Conservation (phyloP, 2,797 vertebrate species). For the Macroramphosus scolopax region DNA sequence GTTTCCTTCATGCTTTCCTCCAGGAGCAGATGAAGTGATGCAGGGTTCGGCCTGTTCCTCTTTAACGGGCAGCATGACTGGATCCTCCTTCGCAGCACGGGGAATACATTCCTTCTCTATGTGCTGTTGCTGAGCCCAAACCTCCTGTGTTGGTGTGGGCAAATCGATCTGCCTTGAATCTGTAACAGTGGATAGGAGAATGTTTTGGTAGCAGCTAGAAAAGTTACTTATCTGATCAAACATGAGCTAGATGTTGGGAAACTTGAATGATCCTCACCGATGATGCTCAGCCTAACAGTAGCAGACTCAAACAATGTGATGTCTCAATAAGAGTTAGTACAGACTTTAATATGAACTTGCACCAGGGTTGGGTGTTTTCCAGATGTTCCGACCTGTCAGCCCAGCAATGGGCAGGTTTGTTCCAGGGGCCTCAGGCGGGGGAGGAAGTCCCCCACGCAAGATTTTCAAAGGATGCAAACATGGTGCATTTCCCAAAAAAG, state of each 20-base stretch:
- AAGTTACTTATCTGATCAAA: constrained; percentile 26
- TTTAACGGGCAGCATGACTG: constrained; percentile 8
- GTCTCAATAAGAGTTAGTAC: too few relatives aligned
- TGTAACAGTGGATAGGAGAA: constrained; percentile 50
- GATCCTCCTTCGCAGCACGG: constrained; percentile 5
- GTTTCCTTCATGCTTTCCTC: constrained; percentile 3
- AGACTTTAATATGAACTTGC: constrained; percentile 2
- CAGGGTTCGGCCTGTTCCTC: constrained; percentile 12
- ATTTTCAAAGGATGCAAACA: too few relatives aligned
- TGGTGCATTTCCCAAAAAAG: too few relatives aligned
- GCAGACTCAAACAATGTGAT: too few relatives aligned
- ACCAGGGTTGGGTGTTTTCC: too few relatives aligned
- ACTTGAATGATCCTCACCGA: constrained; percentile 2
- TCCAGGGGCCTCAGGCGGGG: too few relatives aligned
- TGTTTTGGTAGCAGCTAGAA: constrained; percentile 30
- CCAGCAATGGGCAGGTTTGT: too few relatives aligned
- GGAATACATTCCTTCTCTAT: constrained; percentile 15
- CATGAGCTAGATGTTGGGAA: constrained; percentile 15
- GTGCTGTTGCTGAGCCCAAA: constrained; percentile 28
- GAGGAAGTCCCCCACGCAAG: too few relatives aligned
- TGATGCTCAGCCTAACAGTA: constrained; percentile 8
- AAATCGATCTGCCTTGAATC: constrained; percentile 39
- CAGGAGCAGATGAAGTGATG: neutral
- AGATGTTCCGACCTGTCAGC: too few relatives aligned
- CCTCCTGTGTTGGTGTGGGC: constrained; percentile 24